Evolutionary conservation across 2,113 vertebrate genomes (phyloP), one percentile per base, ranked within the genome.

Genomic region (Octodon degus): DNA sequence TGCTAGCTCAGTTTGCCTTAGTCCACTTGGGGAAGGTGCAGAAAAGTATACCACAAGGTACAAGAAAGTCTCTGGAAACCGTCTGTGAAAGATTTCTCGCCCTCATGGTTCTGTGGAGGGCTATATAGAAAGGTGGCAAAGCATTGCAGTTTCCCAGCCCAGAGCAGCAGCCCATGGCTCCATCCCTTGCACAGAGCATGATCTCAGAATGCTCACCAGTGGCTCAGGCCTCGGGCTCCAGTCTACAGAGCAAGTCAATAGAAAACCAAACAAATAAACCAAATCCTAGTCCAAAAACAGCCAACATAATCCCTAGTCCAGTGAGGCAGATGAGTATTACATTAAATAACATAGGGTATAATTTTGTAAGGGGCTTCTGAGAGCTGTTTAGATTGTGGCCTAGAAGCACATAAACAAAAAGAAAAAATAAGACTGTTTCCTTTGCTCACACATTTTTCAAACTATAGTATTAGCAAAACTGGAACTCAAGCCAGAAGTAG

Each of bases 361-460:
- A 19, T 53, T 67, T 67, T 72, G 2, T 11, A 62, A 86, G 82
- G 53, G 17, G 34, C 24, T 50, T 27, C 55, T 34, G 27, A 70
- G 0, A 84, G 50, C 30, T 34, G 2, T 30, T 55, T 34, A 65
- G 47, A 72, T 1, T 3, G 3, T 58, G 47, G 5, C 53, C 47
- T 43, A 2, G 19, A 82, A 74, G 47, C 37, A 60, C 40, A 74
- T 22, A 62, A 20, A 34, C 60, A 32, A 30, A 70, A 63, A 40
- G 70, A 84, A 67, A 77, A 47, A 47, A 65, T 27, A 8, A 82
- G 43, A 91, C 27, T 19, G 43, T 68, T 43, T 27, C 37, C 40
- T 89, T 62, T 63, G 65, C n/a, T 83, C 93, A 93, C n/a, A 86
- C 47, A 84, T 58, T 80, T 76, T 43, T 24, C 80, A 91, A 68